phyloP scores from a whole-genome alignment of 2,113 vertebrate genomes.

The Elephas maximus region DNA sequence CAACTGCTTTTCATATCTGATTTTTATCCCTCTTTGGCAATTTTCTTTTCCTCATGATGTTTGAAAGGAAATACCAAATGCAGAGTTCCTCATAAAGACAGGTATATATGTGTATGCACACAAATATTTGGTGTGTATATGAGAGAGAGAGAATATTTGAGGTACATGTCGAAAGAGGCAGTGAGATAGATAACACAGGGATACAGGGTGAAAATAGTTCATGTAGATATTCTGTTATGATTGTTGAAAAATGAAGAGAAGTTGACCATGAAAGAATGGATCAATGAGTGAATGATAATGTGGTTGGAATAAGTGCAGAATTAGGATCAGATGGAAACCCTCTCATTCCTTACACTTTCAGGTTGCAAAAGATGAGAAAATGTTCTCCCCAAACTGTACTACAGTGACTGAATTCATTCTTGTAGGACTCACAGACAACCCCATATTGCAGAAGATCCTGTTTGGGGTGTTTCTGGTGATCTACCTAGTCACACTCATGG shows the following conservation, averaged over 20 bases:
- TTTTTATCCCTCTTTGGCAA: neutral
- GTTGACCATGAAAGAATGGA: neutral
- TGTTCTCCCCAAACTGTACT: neutral
- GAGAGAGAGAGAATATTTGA: neutral
- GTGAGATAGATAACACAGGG: neutral
- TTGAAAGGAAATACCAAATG: neutral
- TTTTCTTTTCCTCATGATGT: neutral
- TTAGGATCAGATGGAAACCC: neutral
- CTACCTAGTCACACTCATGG: constrained; percentile 53
- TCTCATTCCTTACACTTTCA: neutral
- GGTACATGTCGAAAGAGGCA: neutral
- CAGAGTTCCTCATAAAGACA: neutral
- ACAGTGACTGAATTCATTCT: constrained; percentile 46
- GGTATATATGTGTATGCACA: neutral
- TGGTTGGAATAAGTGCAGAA: neutral
- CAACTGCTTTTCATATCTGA: neutral
- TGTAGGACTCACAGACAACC: constrained; percentile 49
- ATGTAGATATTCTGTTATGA: neutral
- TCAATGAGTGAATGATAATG: neutral
- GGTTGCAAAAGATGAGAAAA: neutral
- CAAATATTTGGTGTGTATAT: neutral
- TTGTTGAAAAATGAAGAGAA: neutral
- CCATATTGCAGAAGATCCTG: constrained; percentile 11
- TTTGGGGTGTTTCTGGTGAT: constrained; percentile 32
- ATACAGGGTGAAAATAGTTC: neutral